phyloP scores from a whole-genome alignment of 2,888 invertebrate genomes.

The Eristalis tenax region DNA sequence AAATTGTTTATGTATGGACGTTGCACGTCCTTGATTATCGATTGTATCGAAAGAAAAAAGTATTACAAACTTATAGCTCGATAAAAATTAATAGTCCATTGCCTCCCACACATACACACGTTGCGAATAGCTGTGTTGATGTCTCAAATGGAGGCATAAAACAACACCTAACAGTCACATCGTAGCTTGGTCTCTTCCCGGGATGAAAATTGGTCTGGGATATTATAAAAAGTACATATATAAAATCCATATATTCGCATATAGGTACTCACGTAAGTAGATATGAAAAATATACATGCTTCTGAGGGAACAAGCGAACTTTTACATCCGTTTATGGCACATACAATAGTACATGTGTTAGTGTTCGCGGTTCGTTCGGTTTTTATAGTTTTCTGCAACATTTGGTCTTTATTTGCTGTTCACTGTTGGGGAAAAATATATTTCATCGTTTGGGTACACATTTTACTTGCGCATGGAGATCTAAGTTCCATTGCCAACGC shows the following conservation, averaged over 20 bases:
- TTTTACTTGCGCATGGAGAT: no score
- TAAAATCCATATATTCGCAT: no score
- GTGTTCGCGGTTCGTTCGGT: background rate
- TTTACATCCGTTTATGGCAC: background rate
- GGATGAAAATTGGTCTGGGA: background rate
- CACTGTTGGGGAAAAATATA: background rate
- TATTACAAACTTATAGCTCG: background rate
- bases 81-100: constrained; percentile 4
- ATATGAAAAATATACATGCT: no score
- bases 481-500: no score
- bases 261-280: no score
- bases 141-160: background rate
- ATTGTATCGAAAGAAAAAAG: background rate
- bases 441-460: no score
- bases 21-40: background rate
- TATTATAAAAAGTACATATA: background rate
- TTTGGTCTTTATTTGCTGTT: background rate
- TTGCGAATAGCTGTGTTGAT: background rate
- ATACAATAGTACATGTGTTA: background rate
- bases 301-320: background rate
- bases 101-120: background rate
- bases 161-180: background rate
- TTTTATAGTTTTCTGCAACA: constrained; percentile 8
- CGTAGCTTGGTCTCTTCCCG: background rate
- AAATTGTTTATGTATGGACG: background rate